Evolutionary conservation across 2,797 vertebrate species (phyloP), one percentile per base, ranked within the genome.

Genomic region (Danio tinwini): DNA sequence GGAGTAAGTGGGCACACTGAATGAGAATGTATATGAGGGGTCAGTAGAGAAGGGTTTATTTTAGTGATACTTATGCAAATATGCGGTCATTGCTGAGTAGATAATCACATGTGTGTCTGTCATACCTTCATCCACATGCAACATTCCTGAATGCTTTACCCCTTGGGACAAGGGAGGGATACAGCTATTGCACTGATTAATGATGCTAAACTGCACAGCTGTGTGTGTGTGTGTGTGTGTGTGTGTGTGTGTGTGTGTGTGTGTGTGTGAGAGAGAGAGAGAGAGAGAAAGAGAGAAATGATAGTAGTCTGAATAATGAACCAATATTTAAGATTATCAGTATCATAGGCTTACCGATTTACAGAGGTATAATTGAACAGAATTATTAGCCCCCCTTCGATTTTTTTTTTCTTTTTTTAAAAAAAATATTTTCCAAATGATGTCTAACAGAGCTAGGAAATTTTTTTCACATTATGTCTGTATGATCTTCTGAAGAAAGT

Each of bases 181-280:
- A 19, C 10, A 70, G 68, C 37, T 70, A 53, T 16, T 53, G 6
- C 37, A 19, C 50, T 55, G 37, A 55, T 70, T 70, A 55, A 42
- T 70, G n/a, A 14, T 70, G 50, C 68, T 55, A 53, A 70, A 70
- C 49, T 40, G 50, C 68, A 55, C 50, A 70, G 68, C 68, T 70
- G 68, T 19, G 49, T 42, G 10, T 56, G 67, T 70, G 16, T 68
- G 19, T 44, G n/a, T n/a, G n/a, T n/a, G n/a, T n/a, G n/a, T n/a
- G n/a, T n/a, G n/a, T n/a, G n/a, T 19, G 49, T 42, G 10, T 56
- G 67, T 70, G 16, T n/a, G n/a, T n/a, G n/a, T n/a, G n/a, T n/a
- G n/a, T n/a, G n/a, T n/a, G n/a, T n/a, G n/a, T n/a, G n/a, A n/a
- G n/a, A n/a, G n/a, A n/a, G n/a, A n/a, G n/a, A n/a, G n/a, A 29